These are phyloP conservation scores for Sardina pilchardus DNA, from an alignment of 2,113 vertebrate species.

Conservation along the genomic window DNA sequence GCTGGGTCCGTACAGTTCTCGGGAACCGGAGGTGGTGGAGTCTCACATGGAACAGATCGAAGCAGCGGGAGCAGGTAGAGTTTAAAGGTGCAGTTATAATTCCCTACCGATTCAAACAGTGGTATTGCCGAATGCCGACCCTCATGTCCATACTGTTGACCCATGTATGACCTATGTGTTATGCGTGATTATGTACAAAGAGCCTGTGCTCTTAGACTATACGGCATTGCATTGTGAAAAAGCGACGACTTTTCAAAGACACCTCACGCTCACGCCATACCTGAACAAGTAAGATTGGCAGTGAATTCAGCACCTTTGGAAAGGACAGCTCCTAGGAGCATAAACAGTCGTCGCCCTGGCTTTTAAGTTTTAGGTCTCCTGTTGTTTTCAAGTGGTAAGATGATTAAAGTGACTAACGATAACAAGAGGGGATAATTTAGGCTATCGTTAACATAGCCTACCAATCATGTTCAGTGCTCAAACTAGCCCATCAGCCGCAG, in stretches of 20 bases:
- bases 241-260: not conserved
- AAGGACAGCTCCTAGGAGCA: not conserved
- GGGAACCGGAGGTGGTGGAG: slow-evolving; percentile 79
- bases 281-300: not conserved
- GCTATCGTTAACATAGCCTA: not conserved
- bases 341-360: too few species aligned
- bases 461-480: not conserved
- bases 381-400: too few species aligned
- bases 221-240: not conserved
- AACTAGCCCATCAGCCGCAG: not conserved
- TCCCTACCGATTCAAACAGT: not conserved
- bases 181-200: not conserved
- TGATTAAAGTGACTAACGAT: not conserved
- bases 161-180: not conserved
- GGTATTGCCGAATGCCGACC: not conserved
- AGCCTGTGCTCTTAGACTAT: not conserved
- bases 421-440: too few species aligned
- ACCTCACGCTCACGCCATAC: too few species aligned
- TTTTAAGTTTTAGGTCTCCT: too few species aligned
- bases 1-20: slow-evolving; percentile 86
- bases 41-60: slow-evolving; percentile 83
- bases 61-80: slow-evolving; percentile 79
- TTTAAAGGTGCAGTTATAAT: slow-evolving; percentile 14
- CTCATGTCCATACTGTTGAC: not conserved
- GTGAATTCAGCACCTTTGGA: not conserved